phyloP scores from a whole-genome alignment of 1,140 invertebrate species.

The Piezodorus guildinii region DNA sequence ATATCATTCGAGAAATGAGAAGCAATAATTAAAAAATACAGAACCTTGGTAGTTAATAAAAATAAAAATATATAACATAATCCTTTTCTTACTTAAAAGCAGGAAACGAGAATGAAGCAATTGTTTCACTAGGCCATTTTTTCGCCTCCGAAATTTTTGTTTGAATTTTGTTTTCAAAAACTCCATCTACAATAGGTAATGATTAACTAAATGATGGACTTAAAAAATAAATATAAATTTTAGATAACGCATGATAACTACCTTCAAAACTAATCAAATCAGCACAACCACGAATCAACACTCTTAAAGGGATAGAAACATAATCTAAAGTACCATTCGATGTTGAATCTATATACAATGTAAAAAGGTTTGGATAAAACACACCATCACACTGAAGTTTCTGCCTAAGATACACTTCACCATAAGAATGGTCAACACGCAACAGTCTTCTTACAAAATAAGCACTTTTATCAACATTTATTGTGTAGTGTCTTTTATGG shows the following conservation, averaged over 20 bases:
- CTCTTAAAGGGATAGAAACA: slow-evolving; percentile 64
- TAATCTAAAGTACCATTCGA: slow-evolving; percentile 72
- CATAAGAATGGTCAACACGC: slow-evolving; percentile 57
- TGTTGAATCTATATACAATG: slow-evolving; percentile 72
- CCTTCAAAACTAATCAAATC: slow-evolving; percentile 28
- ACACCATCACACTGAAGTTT: slow-evolving; percentile 64
- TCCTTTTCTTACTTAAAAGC: slow-evolving; percentile 32
- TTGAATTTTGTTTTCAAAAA: slow-evolving; percentile 21
- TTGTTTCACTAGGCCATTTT: slow-evolving; percentile 70
- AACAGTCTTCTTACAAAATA: slow-evolving; percentile 67
- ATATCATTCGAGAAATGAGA: too few relatives aligned
- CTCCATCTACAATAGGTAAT: slow-evolving; percentile 24
- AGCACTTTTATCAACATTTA: slow-evolving; percentile 64
- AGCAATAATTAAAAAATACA: too few relatives aligned
- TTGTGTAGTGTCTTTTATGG: slow-evolving; percentile 43
- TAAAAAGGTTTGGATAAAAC: slow-evolving; percentile 71
- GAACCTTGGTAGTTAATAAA: too few relatives aligned
- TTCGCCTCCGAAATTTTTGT: slow-evolving; percentile 51
- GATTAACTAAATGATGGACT: background rate
- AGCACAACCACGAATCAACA: slow-evolving; percentile 62
- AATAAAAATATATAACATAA: too few relatives aligned
- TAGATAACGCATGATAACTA: slow-evolving; percentile 12
- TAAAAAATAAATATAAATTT: background rate
- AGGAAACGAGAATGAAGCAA: slow-evolving; percentile 70
- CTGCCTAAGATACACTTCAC: slow-evolving; percentile 59